Evolutionary conservation across 1,140 invertebrate genomes (phyloP), one percentile per base, ranked within the genome.

Genomic region (Hyposmocoma kahamanoa): DNA sequence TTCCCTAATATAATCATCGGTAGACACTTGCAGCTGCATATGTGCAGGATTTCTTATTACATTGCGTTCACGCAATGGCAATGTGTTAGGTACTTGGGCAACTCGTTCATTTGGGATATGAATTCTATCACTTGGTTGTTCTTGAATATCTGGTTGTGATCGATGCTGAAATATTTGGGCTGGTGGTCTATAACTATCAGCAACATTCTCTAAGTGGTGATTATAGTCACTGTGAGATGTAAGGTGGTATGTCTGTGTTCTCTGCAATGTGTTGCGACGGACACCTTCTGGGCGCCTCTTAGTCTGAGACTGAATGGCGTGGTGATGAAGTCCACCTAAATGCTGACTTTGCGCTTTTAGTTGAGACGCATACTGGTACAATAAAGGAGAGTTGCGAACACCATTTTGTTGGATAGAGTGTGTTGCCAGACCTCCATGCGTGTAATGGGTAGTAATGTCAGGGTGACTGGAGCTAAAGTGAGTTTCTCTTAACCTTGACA

Each of bases 391-490:
- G 34, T 67, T 76, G 11, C 73, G 61, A 47, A 70, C 60, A 21
- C 64, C 64, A 64, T 82, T 83, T 34, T 73, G 71, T 42, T 44
- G 32, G 1, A 65, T 49, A 15, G 62, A 67, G 24, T 72, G 73
- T 22, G 66, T 64, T 13, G 70, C 46, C 17, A 73, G 56, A 19
- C 52, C 55, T 3, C 67, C 73, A 47, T 80, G 81, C 5, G 62
- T 67, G 45, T 85, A 79, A 56, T 81, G 73, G 13, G 73, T 80
- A 4, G 81, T 73, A 43, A 87, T 86, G 47, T 87, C 86, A 22
- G 86, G 84, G 57, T 87, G 86, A 59, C 84, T 87, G 26, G 83
- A 85, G 59, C 86, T 87, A 50, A 87, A 87, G 49, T 87, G 86
- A 17, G 84, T 84, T 53, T 87, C 86, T 54, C 76, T 48, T 42